Base-by-base conservation (phyloP, 2,113 vertebrate species). In the Alaudala cheleensis region DNA sequence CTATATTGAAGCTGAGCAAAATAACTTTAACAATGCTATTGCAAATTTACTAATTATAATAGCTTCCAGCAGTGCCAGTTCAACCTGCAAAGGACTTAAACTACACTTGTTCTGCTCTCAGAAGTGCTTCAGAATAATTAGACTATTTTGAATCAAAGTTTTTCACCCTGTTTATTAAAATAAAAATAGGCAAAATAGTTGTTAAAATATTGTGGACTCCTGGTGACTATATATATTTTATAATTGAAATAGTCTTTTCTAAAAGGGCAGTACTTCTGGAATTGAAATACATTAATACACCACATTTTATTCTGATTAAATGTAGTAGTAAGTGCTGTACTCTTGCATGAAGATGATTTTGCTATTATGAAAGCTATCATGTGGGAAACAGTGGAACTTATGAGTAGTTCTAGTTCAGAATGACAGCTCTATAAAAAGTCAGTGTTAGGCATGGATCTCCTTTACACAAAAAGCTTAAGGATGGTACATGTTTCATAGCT, bases 1-100 rank as follows among this genome's bases (percentile, higher is more conserved):
- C 51, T 95, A 88, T 88, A 81, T 20, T 0, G 11, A 96, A 96
- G 47, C 56, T 40, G 34, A 93, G 28, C 57, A 96, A 94, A 95
- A 97, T 92, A 97, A 85, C 34, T 93, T 94, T 58, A 94, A 93
- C 72, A 88, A 92, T 61, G n/a, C 56, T 93, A 92, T 93, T 92
- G 28, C 54, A 97, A 91, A 96, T 95, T 93, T 95, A 44, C 74
- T 97, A 93, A 97, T 96, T 95, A 58, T 40, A 91, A 53, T 88
- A 85, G 79, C 81, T 96, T 95, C 86, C 72, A 83, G 79, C 54
- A 88, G 56, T 67, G 86, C 77, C 53, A 85, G 86, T 77, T 83
- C 70, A 95, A 96, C 66, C 62, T 86, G 78, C 67, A 92, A 91
- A 94, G 83, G 89, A 71, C 64, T 95, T 93, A 65, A 92, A 83